These are phyloP conservation scores for Platyura marginata DNA, from an alignment of 1,140 invertebrate genomes.

Conservation along the genomic window DNA sequence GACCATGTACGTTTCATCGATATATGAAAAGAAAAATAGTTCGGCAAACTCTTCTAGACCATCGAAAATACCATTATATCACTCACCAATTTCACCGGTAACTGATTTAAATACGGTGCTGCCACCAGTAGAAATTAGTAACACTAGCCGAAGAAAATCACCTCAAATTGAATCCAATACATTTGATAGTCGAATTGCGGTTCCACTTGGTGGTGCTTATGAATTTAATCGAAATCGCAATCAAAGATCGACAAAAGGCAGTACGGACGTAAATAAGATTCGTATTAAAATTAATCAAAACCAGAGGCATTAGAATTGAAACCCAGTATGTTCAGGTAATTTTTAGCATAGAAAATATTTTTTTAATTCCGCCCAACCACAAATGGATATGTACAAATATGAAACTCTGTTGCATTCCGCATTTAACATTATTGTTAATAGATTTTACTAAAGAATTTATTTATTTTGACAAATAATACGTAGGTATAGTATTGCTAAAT, in stretches of 20 bases:
- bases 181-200: background rate
- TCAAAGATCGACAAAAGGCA: background rate
- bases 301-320: background rate
- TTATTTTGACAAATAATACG: too few relatives aligned
- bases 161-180: background rate
- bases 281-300: constrained; percentile 4
- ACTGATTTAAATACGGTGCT: background rate
- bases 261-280: constrained; percentile 2
- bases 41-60: background rate
- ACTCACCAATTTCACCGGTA: background rate
- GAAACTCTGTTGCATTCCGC: too few relatives aligned
- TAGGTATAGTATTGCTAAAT: too few relatives aligned
- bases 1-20: background rate
- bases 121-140: background rate
- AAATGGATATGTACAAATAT: too few relatives aligned
- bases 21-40: background rate
- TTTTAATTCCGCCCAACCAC: too few relatives aligned
- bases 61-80: background rate
- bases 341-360: too few relatives aligned
- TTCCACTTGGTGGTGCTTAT: background rate
- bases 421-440: too few relatives aligned
- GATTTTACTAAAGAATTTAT: too few relatives aligned
- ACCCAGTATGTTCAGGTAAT: too few relatives aligned
- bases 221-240: background rate
- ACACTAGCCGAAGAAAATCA: background rate